Conservation (phyloP, 2,888 invertebrate genomes). For the Parasteatoda lunata region DNA sequence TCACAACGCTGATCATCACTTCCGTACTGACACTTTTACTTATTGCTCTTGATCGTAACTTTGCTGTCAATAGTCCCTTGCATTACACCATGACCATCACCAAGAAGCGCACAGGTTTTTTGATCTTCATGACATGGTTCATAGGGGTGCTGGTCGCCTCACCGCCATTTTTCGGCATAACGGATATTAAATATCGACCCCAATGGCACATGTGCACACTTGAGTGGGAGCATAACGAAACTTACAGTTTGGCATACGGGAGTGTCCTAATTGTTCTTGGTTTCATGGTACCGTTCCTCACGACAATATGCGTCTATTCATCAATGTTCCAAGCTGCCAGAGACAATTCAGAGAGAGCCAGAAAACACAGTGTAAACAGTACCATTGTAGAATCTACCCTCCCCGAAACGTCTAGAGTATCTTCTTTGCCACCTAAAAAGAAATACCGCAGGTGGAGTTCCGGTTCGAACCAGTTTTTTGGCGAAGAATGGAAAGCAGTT, state of each 20-base stretch:
- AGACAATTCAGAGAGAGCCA: slow-evolving; percentile 81
- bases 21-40: slow-evolving; percentile 80
- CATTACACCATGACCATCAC: slow-evolving; percentile 79
- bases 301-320: slow-evolving; percentile 83
- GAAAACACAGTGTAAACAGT: slow-evolving; percentile 77
- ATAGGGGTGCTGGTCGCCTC: slow-evolving; percentile 74
- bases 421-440: slow-evolving; percentile 45
- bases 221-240: slow-evolving; percentile 72
- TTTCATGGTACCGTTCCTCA: slow-evolving; percentile 76
- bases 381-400: slow-evolving; percentile 60
- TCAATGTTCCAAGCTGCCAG: slow-evolving; percentile 85
- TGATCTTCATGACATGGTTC: slow-evolving; percentile 75
- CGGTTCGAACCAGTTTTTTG: slow-evolving; percentile 85
- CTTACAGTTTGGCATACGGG: slow-evolving; percentile 73
- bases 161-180: slow-evolving; percentile 74
- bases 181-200: slow-evolving; percentile 67
- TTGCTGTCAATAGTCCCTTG: slow-evolving; percentile 81
- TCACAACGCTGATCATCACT: slow-evolving; percentile 78
- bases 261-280: slow-evolving; percentile 75
- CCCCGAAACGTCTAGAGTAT: slow-evolving; percentile 64
- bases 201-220: slow-evolving; percentile 71
- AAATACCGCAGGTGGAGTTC: slow-evolving; percentile 82
- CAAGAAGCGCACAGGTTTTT: slow-evolving; percentile 74
- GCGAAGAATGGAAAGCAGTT: slow-evolving; percentile 91
- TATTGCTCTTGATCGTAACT: slow-evolving; percentile 81